Conservation (phyloP, 2,797 vertebrate genomes). For the Eurystomus glaucurus region DNA sequence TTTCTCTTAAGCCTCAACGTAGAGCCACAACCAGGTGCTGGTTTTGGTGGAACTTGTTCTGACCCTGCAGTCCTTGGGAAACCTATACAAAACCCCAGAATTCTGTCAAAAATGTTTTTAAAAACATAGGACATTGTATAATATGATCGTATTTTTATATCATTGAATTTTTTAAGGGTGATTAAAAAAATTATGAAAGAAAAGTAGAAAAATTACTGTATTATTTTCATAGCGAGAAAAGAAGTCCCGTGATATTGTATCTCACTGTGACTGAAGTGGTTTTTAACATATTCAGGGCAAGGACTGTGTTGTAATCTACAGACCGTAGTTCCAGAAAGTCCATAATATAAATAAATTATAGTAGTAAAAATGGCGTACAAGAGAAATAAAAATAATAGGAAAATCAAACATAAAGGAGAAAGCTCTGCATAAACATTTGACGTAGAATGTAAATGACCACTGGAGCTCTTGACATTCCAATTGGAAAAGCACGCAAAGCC, state of each 20-base stretch:
- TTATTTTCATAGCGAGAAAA: background rate
- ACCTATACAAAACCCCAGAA: background rate
- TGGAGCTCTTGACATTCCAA: background rate
- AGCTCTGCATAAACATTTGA: background rate
- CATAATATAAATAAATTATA: background rate
- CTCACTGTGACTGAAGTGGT: accelerated
- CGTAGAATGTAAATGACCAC: background rate
- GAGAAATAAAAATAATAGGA: background rate
- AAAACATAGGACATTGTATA: background rate
- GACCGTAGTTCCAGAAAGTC: background rate
- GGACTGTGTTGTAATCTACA: background rate
- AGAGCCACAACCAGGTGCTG: background rate
- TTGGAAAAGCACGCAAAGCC: background rate
- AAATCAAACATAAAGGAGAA: background rate
- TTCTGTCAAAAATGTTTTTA: background rate
- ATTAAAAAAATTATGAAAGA: background rate
- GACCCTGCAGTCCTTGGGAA: background rate
- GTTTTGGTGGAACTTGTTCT: background rate
- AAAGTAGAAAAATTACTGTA: background rate
- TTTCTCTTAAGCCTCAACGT: background rate
- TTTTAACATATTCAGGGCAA: background rate
- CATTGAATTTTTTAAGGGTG: background rate
- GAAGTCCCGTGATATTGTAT: background rate
- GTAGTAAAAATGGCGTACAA: background rate
- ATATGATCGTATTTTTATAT: background rate